phyloP scores from a whole-genome alignment of 2,113 vertebrate species.

The Henicopernis longicauda region DNA sequence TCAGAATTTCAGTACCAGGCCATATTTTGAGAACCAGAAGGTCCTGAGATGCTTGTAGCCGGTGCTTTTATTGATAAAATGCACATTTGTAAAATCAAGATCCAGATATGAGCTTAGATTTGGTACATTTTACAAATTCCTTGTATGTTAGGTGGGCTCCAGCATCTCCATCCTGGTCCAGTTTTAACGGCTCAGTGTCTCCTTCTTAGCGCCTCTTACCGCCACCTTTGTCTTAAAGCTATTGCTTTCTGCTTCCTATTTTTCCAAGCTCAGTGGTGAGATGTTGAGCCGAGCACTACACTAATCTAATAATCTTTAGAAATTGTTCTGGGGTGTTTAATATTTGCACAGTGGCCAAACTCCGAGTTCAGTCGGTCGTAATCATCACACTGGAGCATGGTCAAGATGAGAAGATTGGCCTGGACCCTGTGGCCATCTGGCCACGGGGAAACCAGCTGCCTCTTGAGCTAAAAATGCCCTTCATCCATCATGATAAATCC shows the following conservation, averaged over 20 bases:
- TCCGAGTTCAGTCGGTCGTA: neutral
- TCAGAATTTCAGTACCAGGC: neutral
- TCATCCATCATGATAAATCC: constrained; percentile 44
- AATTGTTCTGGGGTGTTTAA: neutral
- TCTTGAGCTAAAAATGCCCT: constrained; percentile 31
- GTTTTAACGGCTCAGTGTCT: neutral
- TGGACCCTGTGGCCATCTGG: constrained; percentile 60
- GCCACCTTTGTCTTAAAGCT: neutral
- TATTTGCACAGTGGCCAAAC: neutral
- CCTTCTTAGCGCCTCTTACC: rapidly evolving
- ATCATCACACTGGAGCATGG: constrained; percentile 18
- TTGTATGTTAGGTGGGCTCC: neutral
- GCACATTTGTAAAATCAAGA: neutral
- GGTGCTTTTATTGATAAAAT: neutral
- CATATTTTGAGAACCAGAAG: neutral
- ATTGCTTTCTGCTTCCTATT: neutral
- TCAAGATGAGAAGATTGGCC: constrained; percentile 53
- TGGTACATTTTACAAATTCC: neutral
- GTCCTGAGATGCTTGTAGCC: neutral
- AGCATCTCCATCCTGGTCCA: neutral
- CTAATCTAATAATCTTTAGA: constrained; percentile 24
- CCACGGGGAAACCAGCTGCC: constrained; percentile 52
- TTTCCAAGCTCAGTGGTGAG: neutral
- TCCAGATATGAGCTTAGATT: neutral
- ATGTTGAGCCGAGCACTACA: neutral